Base-by-base conservation (phyloP, 1,140 invertebrate genomes). In the Neelides sp. region DNA sequence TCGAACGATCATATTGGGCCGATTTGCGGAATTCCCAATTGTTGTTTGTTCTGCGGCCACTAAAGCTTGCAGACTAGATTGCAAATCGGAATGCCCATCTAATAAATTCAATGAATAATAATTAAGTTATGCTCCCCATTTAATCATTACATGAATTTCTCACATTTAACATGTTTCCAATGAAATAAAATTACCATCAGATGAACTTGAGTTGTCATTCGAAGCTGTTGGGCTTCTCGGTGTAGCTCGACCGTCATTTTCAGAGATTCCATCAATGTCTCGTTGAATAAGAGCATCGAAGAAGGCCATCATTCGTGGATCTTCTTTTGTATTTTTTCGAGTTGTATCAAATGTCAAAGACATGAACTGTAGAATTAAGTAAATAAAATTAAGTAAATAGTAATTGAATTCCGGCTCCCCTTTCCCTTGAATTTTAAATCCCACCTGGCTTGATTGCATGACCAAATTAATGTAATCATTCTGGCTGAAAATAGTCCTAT, bases 291-390 rank as follows among this genome's bases (percentile, higher is more conserved):
- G 67, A 3, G 86, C 89, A 70, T 95, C 90, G 63, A 95, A 95
- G 68, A 94, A 94, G 19, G 90, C 90, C 80, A 95, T 85, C 90
- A 95, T 94, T 39, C 86, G 74, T 1, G 85, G 81, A 69, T 95
- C 90, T 69, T 95, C 91, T 34, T 79, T 75, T 0, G 80, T 87
- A 4, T 83, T 90, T 58, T 87, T 79, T 54, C 85, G 77, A 61
- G 84, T 83, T 20, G 32, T 45, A 66, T 85, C 83, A 62, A 82
- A 57, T 19, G 50, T 55, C 15, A 57, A 79, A 0, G 79, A 78
- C 68, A 83, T 79, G 52, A 81, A 76, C 71, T 81, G 68, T 17
- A 63, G 64, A 58, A 50, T 10, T 48, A 42, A 39, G 41, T 40
- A 39, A 50, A 35, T 1, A 24, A 52, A 46, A 55, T 34, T n/a